phyloP scores from a whole-genome alignment of 2,113 vertebrate species.

The Passer montanus region DNA sequence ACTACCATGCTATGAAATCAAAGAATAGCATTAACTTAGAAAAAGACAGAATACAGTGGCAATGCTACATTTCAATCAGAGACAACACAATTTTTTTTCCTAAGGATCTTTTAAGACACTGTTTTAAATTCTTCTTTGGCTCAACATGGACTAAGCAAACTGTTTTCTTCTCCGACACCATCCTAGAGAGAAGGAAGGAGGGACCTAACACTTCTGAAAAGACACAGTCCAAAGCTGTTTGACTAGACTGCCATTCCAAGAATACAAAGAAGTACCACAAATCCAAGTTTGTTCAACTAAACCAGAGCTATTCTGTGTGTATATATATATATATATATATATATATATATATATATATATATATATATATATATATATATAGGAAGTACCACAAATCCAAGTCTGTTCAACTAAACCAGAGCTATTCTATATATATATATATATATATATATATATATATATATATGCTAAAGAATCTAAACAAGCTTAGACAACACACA shows the following conservation, averaged over 20 bases:
- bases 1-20: not conserved
- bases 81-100: not conserved
- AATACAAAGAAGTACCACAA: not conserved
- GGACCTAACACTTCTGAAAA: not conserved
- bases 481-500: not conserved
- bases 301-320: not conserved
- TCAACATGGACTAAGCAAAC: not conserved
- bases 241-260: not conserved
- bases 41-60: not conserved
- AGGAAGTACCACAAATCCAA: not conserved
- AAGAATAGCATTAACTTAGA: not conserved
- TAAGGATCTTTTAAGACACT: not conserved
- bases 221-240: not conserved
- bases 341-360: too few relatives aligned
- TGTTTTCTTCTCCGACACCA: not conserved
- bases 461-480: not conserved
- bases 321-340: too few relatives aligned
- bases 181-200: not conserved
- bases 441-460: too few relatives aligned
- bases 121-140: not conserved
- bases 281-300: not conserved
- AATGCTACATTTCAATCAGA: not conserved
- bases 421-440: not conserved
- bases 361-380: too few relatives aligned
- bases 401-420: not conserved